Evolutionary conservation across 2,113 vertebrate genomes (phyloP).

Genomic region (Neotoma lepida): DNA sequence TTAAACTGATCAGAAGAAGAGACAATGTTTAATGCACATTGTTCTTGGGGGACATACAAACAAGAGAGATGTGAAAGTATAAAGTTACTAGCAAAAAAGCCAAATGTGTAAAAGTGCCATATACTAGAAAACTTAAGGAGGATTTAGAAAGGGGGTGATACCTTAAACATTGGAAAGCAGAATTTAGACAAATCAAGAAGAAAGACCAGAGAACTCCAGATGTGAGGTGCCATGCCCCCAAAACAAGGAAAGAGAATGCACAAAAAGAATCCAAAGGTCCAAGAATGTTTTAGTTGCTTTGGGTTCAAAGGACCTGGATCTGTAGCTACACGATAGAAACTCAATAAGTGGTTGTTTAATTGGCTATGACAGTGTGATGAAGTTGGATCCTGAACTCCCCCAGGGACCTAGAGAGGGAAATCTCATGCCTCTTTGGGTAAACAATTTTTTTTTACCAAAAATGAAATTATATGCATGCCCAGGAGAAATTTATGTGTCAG

Average conservation of each 20-base stretch:
- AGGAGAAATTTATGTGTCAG: background rate
- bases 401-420: background rate
- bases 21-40: background rate
- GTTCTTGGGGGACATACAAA: background rate
- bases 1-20: background rate
- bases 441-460: background rate
- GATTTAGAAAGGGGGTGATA: background rate
- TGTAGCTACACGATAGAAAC: background rate
- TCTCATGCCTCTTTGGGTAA: background rate
- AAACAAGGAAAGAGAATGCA: background rate
- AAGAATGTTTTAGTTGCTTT: background rate
- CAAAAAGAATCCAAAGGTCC: background rate
- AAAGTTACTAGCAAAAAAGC: background rate
- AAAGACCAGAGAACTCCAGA: background rate
- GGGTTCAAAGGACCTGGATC: constrained; percentile 15
- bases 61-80: background rate
- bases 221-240: background rate
- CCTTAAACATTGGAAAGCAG: background rate
- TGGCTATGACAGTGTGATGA: background rate
- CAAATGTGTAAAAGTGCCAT: background rate
- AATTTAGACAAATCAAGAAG: constrained; percentile 42
- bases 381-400: background rate
- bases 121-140: background rate
- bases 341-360: background rate
- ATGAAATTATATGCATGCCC: background rate